Evolutionary conservation across 2,888 invertebrate species (phyloP), one percentile per base, ranked within the genome.

Genomic region (Microctonus brassicae): DNA sequence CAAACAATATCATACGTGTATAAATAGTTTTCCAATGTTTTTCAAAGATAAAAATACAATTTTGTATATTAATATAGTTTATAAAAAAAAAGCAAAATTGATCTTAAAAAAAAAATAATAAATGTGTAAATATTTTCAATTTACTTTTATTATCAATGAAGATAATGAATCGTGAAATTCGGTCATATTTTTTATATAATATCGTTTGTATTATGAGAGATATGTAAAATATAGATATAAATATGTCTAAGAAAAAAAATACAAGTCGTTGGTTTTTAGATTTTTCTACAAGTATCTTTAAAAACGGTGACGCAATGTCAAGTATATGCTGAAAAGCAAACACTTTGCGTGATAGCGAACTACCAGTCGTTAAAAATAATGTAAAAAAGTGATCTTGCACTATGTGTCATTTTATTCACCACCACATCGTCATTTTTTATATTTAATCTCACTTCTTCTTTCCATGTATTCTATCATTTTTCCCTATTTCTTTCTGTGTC

Each of bases 291-390:
- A 34, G 20, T 22, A 34, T 34, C 60, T 36, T 29, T 29, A 3
- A 10, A 20, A 20, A 62, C 39, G 24, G 47, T 62, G 62, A 42
- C 26, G 17, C 24, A 42, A n/a, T 62, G 62, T 42, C 62, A 62
- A 62, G 62, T 62, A n/a, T n/a, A 42, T 22, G n/a, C 42, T 26
- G 42, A 42, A 42, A 62, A 62, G 42, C 62, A 62, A 62, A 62
- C 62, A 62, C 39, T 62, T 62, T 42, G 39, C 17, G 20, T 34
- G 62, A 62, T 62, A 62, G 29, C 29, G 24, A 62, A 62, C 24
- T 62, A 26, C 24, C 62, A 42, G 26, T 42, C 62, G 26, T 17
- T 29, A 13, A 62, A 22, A 62, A 39, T 42, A 62, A 62, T 42
- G 62, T 47, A 22, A 42, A 26, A 42, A 42, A 62, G 42, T 42